phyloP scores from a whole-genome alignment of 2,797 vertebrate genomes.

The Garrulus glandarius region DNA sequence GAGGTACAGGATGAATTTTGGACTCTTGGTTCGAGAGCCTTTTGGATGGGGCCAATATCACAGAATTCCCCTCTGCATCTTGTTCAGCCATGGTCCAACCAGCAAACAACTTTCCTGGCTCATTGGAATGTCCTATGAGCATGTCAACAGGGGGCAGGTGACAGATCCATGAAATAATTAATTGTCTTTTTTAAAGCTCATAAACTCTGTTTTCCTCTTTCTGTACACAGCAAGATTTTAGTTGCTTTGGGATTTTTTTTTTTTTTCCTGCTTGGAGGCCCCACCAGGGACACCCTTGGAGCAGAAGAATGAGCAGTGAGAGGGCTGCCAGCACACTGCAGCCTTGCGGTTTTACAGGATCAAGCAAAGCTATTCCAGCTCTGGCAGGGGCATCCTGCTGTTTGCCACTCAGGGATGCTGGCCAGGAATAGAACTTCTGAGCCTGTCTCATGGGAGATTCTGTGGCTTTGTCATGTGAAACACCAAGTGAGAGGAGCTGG shows the following conservation, averaged over 20 bases:
- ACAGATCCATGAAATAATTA: not conserved
- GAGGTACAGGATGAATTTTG: not conserved
- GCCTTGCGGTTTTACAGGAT: not conserved
- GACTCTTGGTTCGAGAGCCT: not conserved
- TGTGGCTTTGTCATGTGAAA: not conserved
- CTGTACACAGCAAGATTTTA: not conserved
- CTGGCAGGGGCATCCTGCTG: not conserved
- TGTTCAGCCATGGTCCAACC: not conserved
- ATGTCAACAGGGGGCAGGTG: not conserved
- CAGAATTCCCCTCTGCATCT: not conserved
- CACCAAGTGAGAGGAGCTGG: not conserved
- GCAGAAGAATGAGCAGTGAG: not conserved
- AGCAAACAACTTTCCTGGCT: not conserved
- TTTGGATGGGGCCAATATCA: not conserved
- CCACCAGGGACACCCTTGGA: not conserved
- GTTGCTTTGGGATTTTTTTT: not conserved
- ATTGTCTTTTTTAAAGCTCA: not conserved
- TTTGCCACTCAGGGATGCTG: not conserved
- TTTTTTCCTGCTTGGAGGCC: not conserved
- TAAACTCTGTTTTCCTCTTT: not conserved
- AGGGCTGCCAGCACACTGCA: not conserved
- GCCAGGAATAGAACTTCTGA: not conserved
- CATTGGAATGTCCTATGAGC: not conserved
- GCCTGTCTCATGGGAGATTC: not conserved
- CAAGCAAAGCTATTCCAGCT: not conserved